Evolutionary conservation across 1,140 invertebrate genomes (phyloP).

Genomic region (Cydia strobilella): DNA sequence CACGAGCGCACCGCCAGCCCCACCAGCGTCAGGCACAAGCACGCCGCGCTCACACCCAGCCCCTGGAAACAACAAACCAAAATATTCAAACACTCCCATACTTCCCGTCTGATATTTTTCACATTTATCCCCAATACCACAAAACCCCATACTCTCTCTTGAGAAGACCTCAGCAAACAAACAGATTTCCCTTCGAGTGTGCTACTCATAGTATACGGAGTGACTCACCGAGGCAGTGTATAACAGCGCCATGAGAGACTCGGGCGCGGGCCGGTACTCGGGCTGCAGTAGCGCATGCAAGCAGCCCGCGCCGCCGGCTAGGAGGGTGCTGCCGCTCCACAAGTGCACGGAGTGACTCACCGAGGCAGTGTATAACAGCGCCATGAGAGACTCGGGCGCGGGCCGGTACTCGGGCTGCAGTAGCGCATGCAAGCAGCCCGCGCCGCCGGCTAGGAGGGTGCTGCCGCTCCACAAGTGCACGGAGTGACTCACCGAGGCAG

Average conservation of each 20-base stretch:
- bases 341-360: slow-evolving; percentile 35
- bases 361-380: slow-evolving; percentile 46
- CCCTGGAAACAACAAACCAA: background rate
- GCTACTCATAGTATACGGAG: no score
- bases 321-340: slow-evolving; percentile 56
- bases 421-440: slow-evolving; percentile 50
- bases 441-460: slow-evolving; percentile 52
- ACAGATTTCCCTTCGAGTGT: no score
- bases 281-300: slow-evolving; percentile 48
- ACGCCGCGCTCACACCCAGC: background rate
- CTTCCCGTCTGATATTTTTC: no score
- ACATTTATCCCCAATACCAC: background rate
- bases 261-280: slow-evolving; percentile 47
- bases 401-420: slow-evolving; percentile 43
- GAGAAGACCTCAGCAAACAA: no score
- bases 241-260: slow-evolving; percentile 40
- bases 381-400: slow-evolving; percentile 40
- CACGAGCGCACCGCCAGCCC: slow-evolving; percentile 37
- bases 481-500: slow-evolving; percentile 45
- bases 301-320: slow-evolving; percentile 47
- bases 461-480: slow-evolving; percentile 47
- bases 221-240: slow-evolving; percentile 46
- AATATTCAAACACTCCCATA: background rate
- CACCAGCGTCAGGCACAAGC: slow-evolving; percentile 33
- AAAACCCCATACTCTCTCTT: no score